Evolutionary conservation across 2,888 invertebrate species (phyloP), one percentile per base, ranked within the genome.

Genomic region (Rotaria sp.): DNA sequence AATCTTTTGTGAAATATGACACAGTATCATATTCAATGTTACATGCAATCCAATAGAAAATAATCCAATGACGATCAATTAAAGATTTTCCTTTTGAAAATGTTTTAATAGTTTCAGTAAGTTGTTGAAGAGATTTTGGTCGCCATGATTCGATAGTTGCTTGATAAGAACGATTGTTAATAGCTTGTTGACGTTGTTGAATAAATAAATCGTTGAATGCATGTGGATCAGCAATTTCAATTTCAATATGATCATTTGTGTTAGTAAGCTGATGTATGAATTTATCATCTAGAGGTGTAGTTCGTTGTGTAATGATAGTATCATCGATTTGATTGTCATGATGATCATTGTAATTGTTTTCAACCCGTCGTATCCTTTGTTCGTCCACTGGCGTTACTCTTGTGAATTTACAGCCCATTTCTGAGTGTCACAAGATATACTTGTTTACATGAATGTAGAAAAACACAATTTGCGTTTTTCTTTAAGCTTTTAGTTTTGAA

Each of bases 11-110:
- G 18, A 41, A 26, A n/a, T 35, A 85, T 24, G 41, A 84, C 11
- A 48, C 57, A 35, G 30, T 57, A 48, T 85, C 59, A 57, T 85
- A 85, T 45, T 41, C 5, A 21, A 85, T 85, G 48, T 85, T 85
- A 45, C 57, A 57, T 21, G 84, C 24, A 24, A 85, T 85, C 85
- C 85, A 85, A 45, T 45, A 21, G 30, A n/a, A n/a, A n/a, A n/a
- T n/a, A n/a, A n/a, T n/a, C n/a, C 41, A 41, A 75, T 38, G 38
- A 41, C 24, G 8, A 41, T 41, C 41, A 75, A 75, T 8, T 10
- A 41, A 24, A 8, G 24, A 26, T 75, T 75, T 75, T 11, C 13
- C 13, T 75, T 38, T 41, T 26, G 41, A 75, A 3, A 41, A 26
- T 1, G 2, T 15, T 41, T 30, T 30, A 41, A 75, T 75, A 24